These are phyloP conservation scores for Drosophila mimica DNA, from an alignment of 2,888 invertebrate genomes.

Conservation along the genomic window DNA sequence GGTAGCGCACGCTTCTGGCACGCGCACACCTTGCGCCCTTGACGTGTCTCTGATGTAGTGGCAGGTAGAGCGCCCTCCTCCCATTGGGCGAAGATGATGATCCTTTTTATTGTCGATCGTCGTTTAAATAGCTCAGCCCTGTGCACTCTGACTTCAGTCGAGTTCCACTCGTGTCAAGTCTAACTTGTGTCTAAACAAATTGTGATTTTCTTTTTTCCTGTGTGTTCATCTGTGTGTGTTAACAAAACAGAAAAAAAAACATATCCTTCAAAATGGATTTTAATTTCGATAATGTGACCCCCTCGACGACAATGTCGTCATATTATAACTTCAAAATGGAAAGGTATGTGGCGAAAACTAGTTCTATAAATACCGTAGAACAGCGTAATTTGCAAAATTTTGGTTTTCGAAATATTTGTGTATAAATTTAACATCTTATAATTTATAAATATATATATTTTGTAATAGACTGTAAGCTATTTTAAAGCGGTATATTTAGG, in stretches of 20 bases:
- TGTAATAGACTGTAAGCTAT: not conserved
- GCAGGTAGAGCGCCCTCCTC: conserved; percentile 34
- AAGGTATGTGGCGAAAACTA: conserved; percentile 59
- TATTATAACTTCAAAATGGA: conserved; percentile 65
- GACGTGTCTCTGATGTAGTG: too few species aligned
- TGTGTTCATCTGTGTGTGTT: conserved; percentile 21
- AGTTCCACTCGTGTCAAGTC: conserved; percentile 76
- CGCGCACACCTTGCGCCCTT: conserved; percentile 46
- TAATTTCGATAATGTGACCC: conserved; percentile 55
- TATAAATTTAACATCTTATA: not conserved
- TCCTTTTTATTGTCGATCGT: conserved; percentile 8
- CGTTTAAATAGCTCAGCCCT: conserved; percentile 62
- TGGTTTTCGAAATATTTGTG: conserved; percentile 30
- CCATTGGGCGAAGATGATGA: conserved; percentile 14
- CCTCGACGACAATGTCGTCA: conserved; percentile 70
- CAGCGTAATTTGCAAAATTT: conserved; percentile 32
- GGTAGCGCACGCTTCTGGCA: conserved; percentile 75
- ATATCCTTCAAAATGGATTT: conserved; percentile 59
- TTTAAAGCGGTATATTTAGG: not conserved
- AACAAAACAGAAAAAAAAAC: not conserved
- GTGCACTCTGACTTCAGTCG: conserved; percentile 56
- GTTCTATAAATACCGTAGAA: not conserved
- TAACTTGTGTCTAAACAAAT: conserved; percentile 60
- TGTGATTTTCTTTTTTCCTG: conserved; percentile 43
- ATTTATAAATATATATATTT: not conserved